Evolutionary conservation across 2,797 vertebrate genomes (phyloP), one percentile per base, ranked within the genome.

Genomic region (Percopsis omiscomaycus): DNA sequence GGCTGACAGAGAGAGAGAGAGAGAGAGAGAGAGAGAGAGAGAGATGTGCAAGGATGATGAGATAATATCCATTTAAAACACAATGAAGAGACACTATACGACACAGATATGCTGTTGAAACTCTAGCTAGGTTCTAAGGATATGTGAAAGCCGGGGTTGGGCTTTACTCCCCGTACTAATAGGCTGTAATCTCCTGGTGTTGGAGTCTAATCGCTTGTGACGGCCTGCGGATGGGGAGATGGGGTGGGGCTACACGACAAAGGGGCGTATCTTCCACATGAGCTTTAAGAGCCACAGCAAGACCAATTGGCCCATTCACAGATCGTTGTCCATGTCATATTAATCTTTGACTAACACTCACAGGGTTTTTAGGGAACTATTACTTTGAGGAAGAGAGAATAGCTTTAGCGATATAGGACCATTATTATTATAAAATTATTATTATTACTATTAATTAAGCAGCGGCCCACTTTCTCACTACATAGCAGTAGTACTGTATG

Each of bases 181-280:
- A 89, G 88, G 84, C 78, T 73, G 63, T 92, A 91, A 91, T 89
- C 87, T 81, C 77, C 42, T 66, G 59, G 67, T 48, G 8, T 63
- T 73, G 79, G 64, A 85, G 65, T 77, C 76, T 92, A 90, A 92
- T 91, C 90, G 79, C 78, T 81, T 69, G 77, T 81, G 85, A 89
- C 74, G 61, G 75, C 69, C 67, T 80, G 84, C 82, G 69, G 85
- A 89, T 86, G 86, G 86, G 77, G 77, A n/a, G 84, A 86, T 80
- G 77, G n/a, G 3, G 12, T 8, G 28, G 27, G 72, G 68, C 63
- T 56, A 51, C 3, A 11, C 6, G 51, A 22, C 10, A 11, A 22
- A 12, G 0, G 51, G 46, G 13, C 44, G 3, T 76, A 80, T 78
- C 70, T 72, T 83, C 65, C 44, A 14, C 68, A 73, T 80, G 80